Percentiles rank a stretch among this genome's conserved stretches.
phyloP scores from a whole-genome alignment of 2,888 invertebrate genomes.

The Microctonus brassicae region DNA sequence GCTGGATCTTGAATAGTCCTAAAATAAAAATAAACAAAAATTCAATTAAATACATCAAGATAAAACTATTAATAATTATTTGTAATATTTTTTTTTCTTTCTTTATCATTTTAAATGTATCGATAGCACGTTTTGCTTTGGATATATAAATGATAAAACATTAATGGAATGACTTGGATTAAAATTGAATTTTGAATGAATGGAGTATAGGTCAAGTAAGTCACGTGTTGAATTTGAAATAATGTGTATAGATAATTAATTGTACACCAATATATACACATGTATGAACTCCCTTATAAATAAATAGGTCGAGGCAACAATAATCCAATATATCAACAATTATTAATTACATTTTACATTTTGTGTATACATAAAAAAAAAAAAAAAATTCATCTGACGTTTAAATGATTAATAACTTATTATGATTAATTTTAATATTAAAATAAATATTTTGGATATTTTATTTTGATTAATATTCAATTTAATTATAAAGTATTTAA shows the following conservation, averaged over 20 bases:
- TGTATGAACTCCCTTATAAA: conserved; percentile 10
- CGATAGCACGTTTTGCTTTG: too few species aligned
- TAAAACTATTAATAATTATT: too few species aligned
- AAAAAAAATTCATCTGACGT: background rate
- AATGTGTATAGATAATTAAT: background rate
- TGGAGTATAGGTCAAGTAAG: conserved; percentile 25
- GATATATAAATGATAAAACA: conserved; percentile 3
- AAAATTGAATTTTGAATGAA: conserved; percentile 11
- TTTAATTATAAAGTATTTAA: background rate
- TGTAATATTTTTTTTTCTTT: too few species aligned
- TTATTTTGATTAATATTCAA: background rate
- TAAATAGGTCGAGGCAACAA: conserved; percentile 27
- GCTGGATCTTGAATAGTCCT: conserved; percentile 98
- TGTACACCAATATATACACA: background rate
- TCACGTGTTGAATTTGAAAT: background rate
- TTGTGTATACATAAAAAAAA: background rate
- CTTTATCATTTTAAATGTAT: too few species aligned
- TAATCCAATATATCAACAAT: conserved; percentile 11
- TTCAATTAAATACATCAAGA: too few species aligned
- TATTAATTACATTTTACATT: background rate
- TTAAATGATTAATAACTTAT: background rate
- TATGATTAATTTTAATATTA: background rate
- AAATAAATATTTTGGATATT: background rate
- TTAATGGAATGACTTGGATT: background rate
- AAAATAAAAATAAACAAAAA: conserved; percentile 51